Percentiles rank a stretch among this genome's conserved stretches.
These are phyloP conservation scores for Tokudaia tokunoshimensis DNA, from an alignment of 2,797 vertebrate species.

Conservation along the genomic window DNA sequence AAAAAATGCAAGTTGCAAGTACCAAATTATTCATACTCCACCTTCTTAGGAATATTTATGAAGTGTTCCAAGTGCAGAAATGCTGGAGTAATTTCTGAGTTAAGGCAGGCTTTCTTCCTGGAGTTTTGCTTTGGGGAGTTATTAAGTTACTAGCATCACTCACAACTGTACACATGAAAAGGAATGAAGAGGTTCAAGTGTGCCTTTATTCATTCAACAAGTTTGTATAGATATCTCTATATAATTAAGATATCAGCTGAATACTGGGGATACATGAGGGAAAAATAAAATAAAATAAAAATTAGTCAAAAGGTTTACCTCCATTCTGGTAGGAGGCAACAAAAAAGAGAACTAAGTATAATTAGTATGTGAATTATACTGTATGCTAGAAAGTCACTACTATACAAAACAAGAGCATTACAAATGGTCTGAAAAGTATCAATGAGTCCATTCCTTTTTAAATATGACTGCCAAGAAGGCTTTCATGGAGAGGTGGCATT, in stretches of 20 bases:
- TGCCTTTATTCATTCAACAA: background rate
- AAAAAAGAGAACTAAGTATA: background rate
- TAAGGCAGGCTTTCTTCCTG: background rate
- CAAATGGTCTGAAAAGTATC: background rate
- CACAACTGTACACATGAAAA: background rate
- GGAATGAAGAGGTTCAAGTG: background rate
- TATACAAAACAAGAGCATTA: background rate
- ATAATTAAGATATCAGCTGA: background rate
- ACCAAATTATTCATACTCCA: background rate
- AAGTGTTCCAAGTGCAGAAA: background rate
- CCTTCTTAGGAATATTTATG: background rate
- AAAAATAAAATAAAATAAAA: background rate
- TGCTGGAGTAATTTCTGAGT: background rate
- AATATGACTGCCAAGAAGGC: background rate
- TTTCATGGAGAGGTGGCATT: background rate
- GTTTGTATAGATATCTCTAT: background rate
- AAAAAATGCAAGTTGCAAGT: background rate
- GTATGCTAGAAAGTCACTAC: background rate
- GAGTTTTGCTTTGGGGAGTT: background rate
- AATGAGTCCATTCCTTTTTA: background rate
- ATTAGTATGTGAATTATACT: background rate
- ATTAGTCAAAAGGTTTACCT: background rate
- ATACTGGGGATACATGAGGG: background rate
- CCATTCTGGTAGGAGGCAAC: background rate
- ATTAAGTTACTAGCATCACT: background rate